Base-by-base conservation (phyloP, 2,888 invertebrate genomes). In the Acleris literana region DNA sequence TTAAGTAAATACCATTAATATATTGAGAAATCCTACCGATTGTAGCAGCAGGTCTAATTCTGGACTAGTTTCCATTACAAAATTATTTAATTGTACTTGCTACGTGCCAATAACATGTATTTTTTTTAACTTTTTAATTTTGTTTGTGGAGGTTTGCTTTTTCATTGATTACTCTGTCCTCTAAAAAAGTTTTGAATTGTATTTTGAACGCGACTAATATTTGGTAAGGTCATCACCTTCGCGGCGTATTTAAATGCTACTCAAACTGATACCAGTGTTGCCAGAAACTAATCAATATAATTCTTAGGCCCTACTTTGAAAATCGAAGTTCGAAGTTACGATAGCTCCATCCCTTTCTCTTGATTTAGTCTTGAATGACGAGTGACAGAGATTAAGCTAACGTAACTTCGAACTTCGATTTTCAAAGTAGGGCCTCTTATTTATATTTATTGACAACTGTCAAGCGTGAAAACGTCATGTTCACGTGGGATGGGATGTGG, bases 101-200 rank as follows among this genome's bases (percentile, higher is more conserved):
- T 46, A 17, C 2, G 17, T 46, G n/a, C 46, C 46, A 46, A 46
- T 59, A 55, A 5, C 59, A 64, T 29, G 43, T 53, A 46, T 48
- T 64, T 48, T 68, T 55, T 62, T 64, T 3, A 69, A 64, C 71
- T 73, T 70, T 70, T 68, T 68, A 61, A 69, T 73, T 72, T 70
- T 64, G 56, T 9, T 29, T 17, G 11, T 57, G 39, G 13, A 39
- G 25, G 16, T 46, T 46, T 46, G 5, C 6, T 17, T 46, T 46
- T 46, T 46, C 56, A 16, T 57, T n/a, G 56, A 20, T 56, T 56
- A 39, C 1, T 39, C 11, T 13, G 39, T 43, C 11, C 16, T 43
- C 44, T 22, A n/a, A 25, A 39, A 56, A 56, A 20, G 39, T 63
- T 25, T 13, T n/a, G 1, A 48, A 22, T 56, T 56, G 51, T 43